phyloP scores from a whole-genome alignment of 1,140 invertebrate species.

The Aphidius gifuensis region DNA sequence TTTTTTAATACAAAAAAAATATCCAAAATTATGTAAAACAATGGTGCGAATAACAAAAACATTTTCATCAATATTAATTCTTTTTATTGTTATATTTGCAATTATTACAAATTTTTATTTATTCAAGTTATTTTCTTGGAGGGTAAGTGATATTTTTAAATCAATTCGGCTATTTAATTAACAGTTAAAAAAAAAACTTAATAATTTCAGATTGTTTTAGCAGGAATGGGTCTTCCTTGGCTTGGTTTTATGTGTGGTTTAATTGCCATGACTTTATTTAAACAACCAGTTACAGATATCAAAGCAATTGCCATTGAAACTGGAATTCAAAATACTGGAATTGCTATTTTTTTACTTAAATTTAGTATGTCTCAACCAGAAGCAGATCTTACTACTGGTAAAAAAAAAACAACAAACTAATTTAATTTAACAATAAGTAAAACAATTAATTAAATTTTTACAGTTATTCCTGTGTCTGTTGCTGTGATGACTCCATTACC shows the following conservation, averaged over 20 bases:
- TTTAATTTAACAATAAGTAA: neutral
- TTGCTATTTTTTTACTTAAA: slow-evolving; percentile 80
- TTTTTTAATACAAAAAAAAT: slow-evolving; percentile 67
- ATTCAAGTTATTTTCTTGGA: slow-evolving; percentile 84
- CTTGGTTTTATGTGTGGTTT: slow-evolving; percentile 80
- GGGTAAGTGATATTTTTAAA: slow-evolving; percentile 57
- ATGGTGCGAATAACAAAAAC: slow-evolving; percentile 82
- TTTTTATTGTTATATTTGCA: slow-evolving; percentile 92
- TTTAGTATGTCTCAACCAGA: slow-evolving; percentile 69
- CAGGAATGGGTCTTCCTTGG: slow-evolving; percentile 83
- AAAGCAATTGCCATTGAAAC: slow-evolving; percentile 90
- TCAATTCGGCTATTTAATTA: slow-evolving; percentile 14
- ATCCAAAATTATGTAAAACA: slow-evolving; percentile 65
- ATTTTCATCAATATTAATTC: slow-evolving; percentile 76
- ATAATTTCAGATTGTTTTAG: slow-evolving; percentile 67
- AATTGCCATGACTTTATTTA: slow-evolving; percentile 58
- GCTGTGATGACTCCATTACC: slow-evolving; percentile 93
- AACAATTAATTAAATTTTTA: slow-evolving; percentile 37
- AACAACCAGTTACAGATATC: slow-evolving; percentile 65
- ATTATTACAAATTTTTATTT: slow-evolving; percentile 88
- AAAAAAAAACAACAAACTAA: slow-evolving; percentile 17
- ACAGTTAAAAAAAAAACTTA: no score
- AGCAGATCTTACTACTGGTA: slow-evolving; percentile 79
- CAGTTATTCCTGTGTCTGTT: slow-evolving; percentile 81
- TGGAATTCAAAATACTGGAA: slow-evolving; percentile 92